Base-by-base conservation (phyloP, 2,888 invertebrate species). In the Creontiades dilutus region DNA sequence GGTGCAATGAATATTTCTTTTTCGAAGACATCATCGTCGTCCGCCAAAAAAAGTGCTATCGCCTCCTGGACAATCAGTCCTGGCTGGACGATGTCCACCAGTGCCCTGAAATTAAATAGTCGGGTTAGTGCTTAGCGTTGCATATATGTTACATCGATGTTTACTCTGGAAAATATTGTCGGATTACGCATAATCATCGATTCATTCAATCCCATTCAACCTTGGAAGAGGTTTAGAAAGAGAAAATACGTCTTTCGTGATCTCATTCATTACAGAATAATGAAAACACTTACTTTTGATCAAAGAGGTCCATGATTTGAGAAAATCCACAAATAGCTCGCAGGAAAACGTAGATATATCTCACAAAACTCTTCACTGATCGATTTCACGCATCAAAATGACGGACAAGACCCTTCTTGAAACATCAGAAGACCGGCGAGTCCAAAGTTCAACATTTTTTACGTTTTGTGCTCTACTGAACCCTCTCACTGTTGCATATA, bases 21-120 rank as follows among this genome's bases (percentile, higher is more conserved):
- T 82, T 82, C 12, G 19, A 48, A n/a, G 19, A 82, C 23, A 11
- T 82, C 82, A 14, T 47, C 48, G 11, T 16, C 19, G 47, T 82
- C 82, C 46, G 13, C 82, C 12, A 81, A 19, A n/a, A 81, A 13
- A 7, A 81, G 19, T n/a, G 37, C 47, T n/a, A 81, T 81, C 3
- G 82, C 82, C 82, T 81, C 82, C 52, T 81, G 47, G 82, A 81
- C n/a, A n/a, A n/a, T n/a, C n/a, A n/a, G n/a, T n/a, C n/a, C n/a
- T n/a, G n/a, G n/a, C n/a, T n/a, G n/a, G 47, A 52, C 13, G 12
- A 46, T 13, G n/a, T n/a, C n/a, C 12, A 5, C 47, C 52, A 46
- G 82, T n/a, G 47, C 82, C 16, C 57, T 57, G 16, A 57, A 57
- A 57, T 9, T 4, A 57, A 16, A 57, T 57, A 57, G 57, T 4